A percentile compares a stretch with the other conserved stretches of the same genome.
Conservation (phyloP, 2,113 vertebrate species). For the Numida meleagris region DNA sequence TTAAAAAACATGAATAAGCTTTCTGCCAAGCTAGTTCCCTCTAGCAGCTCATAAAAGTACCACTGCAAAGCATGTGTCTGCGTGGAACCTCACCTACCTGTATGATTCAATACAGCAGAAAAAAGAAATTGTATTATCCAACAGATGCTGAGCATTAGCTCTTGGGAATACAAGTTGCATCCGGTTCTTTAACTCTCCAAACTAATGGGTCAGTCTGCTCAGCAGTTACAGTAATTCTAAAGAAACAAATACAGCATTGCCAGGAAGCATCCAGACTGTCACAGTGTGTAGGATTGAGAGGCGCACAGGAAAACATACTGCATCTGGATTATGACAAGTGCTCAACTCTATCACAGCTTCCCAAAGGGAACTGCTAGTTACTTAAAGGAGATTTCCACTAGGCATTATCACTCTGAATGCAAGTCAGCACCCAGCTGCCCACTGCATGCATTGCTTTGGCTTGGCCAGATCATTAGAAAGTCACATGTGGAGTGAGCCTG, state of each 20-base stretch:
- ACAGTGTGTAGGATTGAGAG: fast-evolving
- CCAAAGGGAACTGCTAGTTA: not conserved
- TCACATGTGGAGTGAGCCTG: not conserved
- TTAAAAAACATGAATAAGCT: not conserved
- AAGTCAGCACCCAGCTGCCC: not conserved
- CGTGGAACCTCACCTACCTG: not conserved
- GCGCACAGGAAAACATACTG: not conserved
- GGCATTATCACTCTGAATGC: not conserved
- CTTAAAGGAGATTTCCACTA: not conserved
- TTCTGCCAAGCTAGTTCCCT: not conserved
- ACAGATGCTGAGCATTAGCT: not conserved
- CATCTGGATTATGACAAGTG: not conserved
- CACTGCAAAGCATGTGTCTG: fast-evolving
- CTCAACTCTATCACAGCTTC: not conserved
- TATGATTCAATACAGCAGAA: not conserved
- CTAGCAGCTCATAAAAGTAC: not conserved
- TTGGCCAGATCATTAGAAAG: not conserved
- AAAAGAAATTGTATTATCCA: not conserved
- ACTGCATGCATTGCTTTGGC: fast-evolving
- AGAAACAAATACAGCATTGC: not conserved
- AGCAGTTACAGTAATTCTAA: not conserved
- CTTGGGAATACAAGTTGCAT: not conserved
- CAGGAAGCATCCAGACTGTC: not conserved
- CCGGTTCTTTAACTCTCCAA: not conserved
- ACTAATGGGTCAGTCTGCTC: not conserved